Base-by-base conservation (phyloP, 2,888 invertebrate species). In the Brachypalpus laphriformis region DNA sequence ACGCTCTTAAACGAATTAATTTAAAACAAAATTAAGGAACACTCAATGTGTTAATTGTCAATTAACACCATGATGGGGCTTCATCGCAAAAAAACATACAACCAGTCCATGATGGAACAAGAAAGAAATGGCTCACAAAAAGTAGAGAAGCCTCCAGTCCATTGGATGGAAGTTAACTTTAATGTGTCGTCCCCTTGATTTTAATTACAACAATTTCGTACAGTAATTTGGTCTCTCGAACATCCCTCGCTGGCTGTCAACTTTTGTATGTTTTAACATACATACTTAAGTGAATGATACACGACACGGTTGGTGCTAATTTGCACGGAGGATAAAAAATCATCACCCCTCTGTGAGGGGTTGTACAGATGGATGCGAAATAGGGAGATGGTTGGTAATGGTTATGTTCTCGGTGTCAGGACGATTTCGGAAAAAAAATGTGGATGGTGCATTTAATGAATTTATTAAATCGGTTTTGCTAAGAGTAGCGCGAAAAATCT, bases 31-130 rank as follows among this genome's bases (percentile, higher is more conserved):
- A 80, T 78, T 80, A 80, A 83, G 57, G 54, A 70, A 75, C 70
- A 74, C 77, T 80, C 68, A 74, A 80, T 70, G 80, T 83, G 83
- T 80, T 83, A 83, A 83, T 83, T 78, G 83, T 70, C 83, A 83
- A 83, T 83, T 83, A 83, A 80, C 68, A 75, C 74, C 63, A 75
- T 49, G 61, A 72, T 37, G 66, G 37, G 28, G 8, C 47, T 63
- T 28, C 40, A 31, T 70, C 6, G 14, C 28, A 42, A 37, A 37
- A 45, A 56, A 37, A 57, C 28, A 31, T 59, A 63, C 9, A 22
- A 16, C 11, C 18, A 28, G 56, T 34, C 56, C 16, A 8, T 16
- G 1, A 31, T 28, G 28, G 16, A 54, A 59, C 68, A 77, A 51
- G 20, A 1, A 25, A 49, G 28, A 42, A 14, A 20, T 49, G 47